A percentile compares a stretch with the other conserved stretches of the same genome.
Conservation (phyloP, 2,888 invertebrate genomes). For the Gymnoscelis rufifasciata region DNA sequence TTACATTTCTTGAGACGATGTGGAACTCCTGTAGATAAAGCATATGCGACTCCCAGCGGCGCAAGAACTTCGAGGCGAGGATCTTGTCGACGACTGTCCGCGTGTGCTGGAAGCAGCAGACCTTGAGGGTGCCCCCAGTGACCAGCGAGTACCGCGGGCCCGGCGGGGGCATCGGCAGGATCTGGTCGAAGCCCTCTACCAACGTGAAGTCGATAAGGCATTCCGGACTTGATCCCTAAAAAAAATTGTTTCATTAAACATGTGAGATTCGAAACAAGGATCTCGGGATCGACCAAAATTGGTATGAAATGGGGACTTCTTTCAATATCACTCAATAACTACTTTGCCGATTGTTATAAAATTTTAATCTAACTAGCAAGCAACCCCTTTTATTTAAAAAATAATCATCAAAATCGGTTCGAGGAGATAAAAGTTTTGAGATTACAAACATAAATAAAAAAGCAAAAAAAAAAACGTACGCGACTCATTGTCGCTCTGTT, state of each 20-base stretch:
- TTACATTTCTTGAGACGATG: slow-evolving; percentile 86
- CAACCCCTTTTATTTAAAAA: too few relatives aligned
- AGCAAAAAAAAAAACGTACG: too few relatives aligned
- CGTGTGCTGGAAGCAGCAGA: slow-evolving; percentile 87
- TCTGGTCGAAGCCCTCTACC: slow-evolving; percentile 53
- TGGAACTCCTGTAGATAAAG: slow-evolving; percentile 83
- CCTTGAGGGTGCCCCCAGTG: slow-evolving; percentile 84
- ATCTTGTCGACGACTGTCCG: slow-evolving; percentile 88
- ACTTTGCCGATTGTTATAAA: too few relatives aligned
- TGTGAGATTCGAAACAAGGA: too few relatives aligned
- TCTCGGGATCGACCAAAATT: too few relatives aligned
- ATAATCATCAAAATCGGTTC: too few relatives aligned
- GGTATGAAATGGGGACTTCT: too few relatives aligned
- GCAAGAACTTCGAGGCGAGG: slow-evolving; percentile 85
- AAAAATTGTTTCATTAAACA: slow-evolving; percentile 2
- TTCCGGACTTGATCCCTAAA: slow-evolving; percentile 76
- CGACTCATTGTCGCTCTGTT: too few relatives aligned
- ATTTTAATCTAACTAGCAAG: too few relatives aligned
- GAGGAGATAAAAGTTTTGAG: too few relatives aligned
- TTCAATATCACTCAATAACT: too few relatives aligned
- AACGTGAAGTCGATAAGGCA: slow-evolving; percentile 69
- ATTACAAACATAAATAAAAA: too few relatives aligned
- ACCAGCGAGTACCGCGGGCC: slow-evolving; percentile 84
- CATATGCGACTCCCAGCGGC: slow-evolving; percentile 88
- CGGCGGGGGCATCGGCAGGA: slow-evolving; percentile 62